A percentile compares a stretch with the other conserved stretches of the same genome.
Conservation (phyloP, 2,113 vertebrate genomes). For the Phalacrocorax pelagicus region DNA sequence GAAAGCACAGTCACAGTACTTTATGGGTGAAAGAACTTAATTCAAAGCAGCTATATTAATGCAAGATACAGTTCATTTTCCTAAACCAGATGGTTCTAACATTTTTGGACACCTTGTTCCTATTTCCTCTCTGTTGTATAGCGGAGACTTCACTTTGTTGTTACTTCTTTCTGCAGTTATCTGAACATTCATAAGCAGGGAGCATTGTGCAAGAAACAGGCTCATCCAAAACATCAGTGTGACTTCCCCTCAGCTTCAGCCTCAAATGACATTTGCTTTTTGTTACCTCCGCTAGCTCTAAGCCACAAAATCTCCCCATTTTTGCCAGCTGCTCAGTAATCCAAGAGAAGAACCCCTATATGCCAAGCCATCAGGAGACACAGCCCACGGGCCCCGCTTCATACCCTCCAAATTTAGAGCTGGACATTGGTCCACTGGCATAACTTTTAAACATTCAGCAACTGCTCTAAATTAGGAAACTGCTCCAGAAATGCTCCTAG, state of each 20-base stretch:
- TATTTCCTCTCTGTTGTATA: not conserved
- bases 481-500: not conserved
- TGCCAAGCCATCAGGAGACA: not conserved
- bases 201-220: not conserved
- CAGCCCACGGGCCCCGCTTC: not conserved
- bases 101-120: not conserved
- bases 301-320: not conserved
- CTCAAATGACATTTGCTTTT: not conserved
- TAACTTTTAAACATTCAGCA: not conserved
- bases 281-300: not conserved
- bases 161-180: not conserved
- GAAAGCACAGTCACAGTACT: not conserved
- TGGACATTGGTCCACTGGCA: not conserved
- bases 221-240: not conserved
- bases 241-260: not conserved
- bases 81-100: not conserved
- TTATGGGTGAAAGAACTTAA: not conserved
- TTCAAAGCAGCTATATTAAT: not conserved
- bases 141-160: not conserved
- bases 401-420: constrained; percentile 12
- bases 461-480: not conserved
- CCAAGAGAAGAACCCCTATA: not conserved
- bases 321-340: not conserved
- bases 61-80: not conserved
- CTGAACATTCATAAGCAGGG: not conserved